Percentiles rank a stretch among this genome's conserved stretches.
Evolutionary conservation across 2,888 invertebrate genomes (phyloP).

Genomic region (Drosophila differens): DNA sequence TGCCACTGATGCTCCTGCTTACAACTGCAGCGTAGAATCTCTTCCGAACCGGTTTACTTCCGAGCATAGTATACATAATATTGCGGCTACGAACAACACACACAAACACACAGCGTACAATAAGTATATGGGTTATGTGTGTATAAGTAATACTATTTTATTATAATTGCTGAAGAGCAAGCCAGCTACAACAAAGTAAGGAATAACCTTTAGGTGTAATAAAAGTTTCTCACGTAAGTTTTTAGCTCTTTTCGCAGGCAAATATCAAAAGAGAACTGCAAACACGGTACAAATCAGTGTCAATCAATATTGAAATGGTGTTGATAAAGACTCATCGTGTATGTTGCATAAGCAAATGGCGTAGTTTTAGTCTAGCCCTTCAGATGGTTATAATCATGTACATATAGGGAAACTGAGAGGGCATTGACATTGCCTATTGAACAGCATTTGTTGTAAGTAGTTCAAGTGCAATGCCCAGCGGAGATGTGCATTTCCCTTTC

Average conservation of each 20-base stretch:
- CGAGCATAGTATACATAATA: constrained; percentile 31
- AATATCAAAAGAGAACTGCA: constrained; percentile 40
- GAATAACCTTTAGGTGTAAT: background rate
- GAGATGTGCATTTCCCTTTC: constrained; percentile 2
- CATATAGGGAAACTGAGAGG: constrained; percentile 16
- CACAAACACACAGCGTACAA: constrained; percentile 9
- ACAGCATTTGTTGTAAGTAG: constrained; percentile 9
- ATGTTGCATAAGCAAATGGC: constrained; percentile 32
- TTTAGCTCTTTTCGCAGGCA: constrained; percentile 20
- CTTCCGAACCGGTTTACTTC: constrained; percentile 58
- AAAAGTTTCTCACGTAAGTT: constrained; percentile 16
- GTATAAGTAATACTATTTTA: background rate
- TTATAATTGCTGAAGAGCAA: constrained; percentile 1
- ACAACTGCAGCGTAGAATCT: constrained; percentile 26
- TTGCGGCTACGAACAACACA: constrained; percentile 4
- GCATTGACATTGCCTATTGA: constrained; percentile 42
- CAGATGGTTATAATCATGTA: background rate
- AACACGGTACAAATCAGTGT: constrained; percentile 28
- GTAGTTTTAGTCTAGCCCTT: constrained; percentile 40
- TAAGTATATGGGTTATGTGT: constrained; percentile 8
- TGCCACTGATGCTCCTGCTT: constrained; percentile 16
- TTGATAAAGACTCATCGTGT: constrained; percentile 33
- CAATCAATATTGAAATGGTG: constrained; percentile 57
- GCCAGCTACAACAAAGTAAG: background rate
- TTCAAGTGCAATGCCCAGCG: constrained; percentile 45